Percentiles rank a stretch among this genome's conserved stretches.
Evolutionary conservation across 2,888 invertebrate species (phyloP).

Genomic region (Drosophila ezoana): DNA sequence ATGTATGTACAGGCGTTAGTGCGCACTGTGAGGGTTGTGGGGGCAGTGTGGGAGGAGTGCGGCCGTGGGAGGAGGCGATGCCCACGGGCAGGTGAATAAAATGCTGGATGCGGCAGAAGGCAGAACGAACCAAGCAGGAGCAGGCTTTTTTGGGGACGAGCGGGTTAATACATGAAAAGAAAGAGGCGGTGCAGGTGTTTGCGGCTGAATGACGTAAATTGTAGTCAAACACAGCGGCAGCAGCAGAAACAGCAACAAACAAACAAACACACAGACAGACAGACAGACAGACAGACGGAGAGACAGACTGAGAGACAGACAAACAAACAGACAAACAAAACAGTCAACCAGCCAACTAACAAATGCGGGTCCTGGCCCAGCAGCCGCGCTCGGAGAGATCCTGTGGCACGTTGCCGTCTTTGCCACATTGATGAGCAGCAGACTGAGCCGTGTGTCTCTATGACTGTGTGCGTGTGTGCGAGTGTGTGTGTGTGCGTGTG

Average conservation of each 20-base stretch:
- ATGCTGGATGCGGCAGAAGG: slow-evolving; percentile 16
- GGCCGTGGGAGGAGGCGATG: not conserved
- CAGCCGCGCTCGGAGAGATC: slow-evolving; percentile 17
- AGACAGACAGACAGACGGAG: slow-evolving; percentile 41
- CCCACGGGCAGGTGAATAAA: slow-evolving; percentile 40
- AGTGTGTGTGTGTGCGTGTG: slow-evolving; percentile 5
- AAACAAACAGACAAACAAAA: slow-evolving; percentile 37
- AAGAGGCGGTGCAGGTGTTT: slow-evolving; percentile 46
- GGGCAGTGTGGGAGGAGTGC: too few relatives aligned
- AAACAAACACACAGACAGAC: slow-evolving; percentile 32
- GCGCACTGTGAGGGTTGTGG: slow-evolving; percentile 36
- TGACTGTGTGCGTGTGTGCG: not conserved
- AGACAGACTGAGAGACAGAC: slow-evolving; percentile 15
- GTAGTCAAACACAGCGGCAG: slow-evolving; percentile 53
- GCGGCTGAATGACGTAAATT: slow-evolving; percentile 66
- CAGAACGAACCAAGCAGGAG: not conserved
- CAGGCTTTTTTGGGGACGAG: not conserved
- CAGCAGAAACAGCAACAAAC: slow-evolving; percentile 18
- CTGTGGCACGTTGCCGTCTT: slow-evolving; percentile 28
- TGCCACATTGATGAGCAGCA: slow-evolving; percentile 47
- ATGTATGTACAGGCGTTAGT: slow-evolving; percentile 71
- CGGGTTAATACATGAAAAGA: slow-evolving; percentile 14
- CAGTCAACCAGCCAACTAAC: slow-evolving; percentile 58
- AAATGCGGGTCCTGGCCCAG: slow-evolving; percentile 42
- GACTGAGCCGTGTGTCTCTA: not conserved